phyloP scores from a whole-genome alignment of 2,113 vertebrate genomes.

The Neoarius graeffei region DNA sequence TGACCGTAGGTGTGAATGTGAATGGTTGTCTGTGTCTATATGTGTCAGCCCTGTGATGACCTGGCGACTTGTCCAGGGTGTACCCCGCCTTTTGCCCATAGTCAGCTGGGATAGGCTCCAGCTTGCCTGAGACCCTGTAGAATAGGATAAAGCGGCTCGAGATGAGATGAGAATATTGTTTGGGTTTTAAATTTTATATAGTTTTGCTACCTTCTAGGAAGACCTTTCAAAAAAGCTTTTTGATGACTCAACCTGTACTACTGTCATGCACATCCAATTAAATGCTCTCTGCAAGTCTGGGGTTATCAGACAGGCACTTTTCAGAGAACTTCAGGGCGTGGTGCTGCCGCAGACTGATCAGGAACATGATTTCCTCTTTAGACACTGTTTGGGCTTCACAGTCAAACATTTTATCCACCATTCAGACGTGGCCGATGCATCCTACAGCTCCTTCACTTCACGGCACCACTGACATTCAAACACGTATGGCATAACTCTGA shows the following conservation, averaged over 20 bases:
- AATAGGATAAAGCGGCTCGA: too few relatives aligned
- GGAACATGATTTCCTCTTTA: background rate
- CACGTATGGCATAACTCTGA: background rate
- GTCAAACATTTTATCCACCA: background rate
- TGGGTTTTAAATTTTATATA: background rate
- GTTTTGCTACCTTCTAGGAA: background rate
- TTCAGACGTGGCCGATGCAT: background rate
- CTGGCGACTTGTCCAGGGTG: too few relatives aligned
- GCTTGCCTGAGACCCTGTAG: too few relatives aligned
- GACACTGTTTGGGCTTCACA: background rate
- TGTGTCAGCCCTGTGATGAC: too few relatives aligned
- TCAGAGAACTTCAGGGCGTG: background rate
- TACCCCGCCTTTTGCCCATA: too few relatives aligned
- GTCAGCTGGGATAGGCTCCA: too few relatives aligned
- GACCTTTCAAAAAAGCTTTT: background rate
- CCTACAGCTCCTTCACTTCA: background rate
- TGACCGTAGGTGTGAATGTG: too few relatives aligned
- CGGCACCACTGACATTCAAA: background rate
- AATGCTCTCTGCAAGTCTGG: background rate
- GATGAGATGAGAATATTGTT: too few relatives aligned
- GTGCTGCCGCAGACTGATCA: background rate
- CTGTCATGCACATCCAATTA: background rate
- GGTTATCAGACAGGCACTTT: background rate
- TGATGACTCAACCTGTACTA: background rate
- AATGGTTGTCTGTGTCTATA: too few relatives aligned